Evolutionary conservation across 2,797 vertebrate genomes (phyloP).

Genomic region (Dipus sagitta): DNA sequence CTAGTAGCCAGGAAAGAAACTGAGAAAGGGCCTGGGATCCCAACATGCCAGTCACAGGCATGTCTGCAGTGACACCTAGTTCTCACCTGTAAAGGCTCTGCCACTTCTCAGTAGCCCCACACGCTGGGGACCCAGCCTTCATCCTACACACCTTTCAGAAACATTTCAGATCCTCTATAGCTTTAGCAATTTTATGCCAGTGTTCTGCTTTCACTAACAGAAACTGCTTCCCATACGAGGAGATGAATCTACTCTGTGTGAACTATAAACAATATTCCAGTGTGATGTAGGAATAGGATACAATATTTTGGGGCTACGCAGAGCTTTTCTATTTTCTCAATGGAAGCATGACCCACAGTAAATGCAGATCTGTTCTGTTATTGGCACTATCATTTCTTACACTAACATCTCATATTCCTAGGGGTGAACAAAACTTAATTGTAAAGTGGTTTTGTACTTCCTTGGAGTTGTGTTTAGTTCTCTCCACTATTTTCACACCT

Average conservation of each 20-base stretch:
- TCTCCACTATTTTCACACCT: conserved; percentile 60
- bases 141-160: background rate
- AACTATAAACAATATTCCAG: background rate
- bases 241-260: background rate
- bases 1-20: background rate
- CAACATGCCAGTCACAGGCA: background rate
- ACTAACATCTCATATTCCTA: background rate
- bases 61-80: background rate
- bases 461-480: background rate
- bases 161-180: background rate
- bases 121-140: background rate
- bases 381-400: background rate
- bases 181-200: background rate
- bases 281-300: background rate
- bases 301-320: background rate
- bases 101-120: background rate
- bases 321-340: background rate
- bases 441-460: conserved; percentile 60
- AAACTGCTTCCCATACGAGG: background rate
- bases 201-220: background rate
- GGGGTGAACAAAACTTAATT: background rate
- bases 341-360: background rate
- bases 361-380: background rate
- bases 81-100: background rate
- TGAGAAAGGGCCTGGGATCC: background rate